These are phyloP conservation scores for Dysidea cf. avara DNA, from an alignment of 37 sponge, comb jelly and placozoan species.

Conservation along the genomic window DNA sequence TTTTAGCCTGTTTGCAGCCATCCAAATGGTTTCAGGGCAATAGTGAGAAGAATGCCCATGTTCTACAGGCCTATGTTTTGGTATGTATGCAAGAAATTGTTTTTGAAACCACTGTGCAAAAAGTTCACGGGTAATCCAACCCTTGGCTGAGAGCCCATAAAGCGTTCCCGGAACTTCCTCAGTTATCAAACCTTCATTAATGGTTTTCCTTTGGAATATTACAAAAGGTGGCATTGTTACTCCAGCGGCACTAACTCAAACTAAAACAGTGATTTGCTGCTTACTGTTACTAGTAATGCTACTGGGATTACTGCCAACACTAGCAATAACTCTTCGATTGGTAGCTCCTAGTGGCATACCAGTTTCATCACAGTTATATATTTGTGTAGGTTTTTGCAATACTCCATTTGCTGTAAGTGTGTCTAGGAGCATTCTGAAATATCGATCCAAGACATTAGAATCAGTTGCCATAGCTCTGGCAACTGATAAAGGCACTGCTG, in stretches of 20 bases:
- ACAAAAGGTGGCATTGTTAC: constrained; percentile 45
- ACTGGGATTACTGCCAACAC: not conserved
- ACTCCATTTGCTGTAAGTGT: constrained; percentile 14
- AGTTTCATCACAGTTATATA: constrained; percentile 42
- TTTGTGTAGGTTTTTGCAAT: constrained; percentile 6
- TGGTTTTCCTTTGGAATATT: constrained; percentile 25
- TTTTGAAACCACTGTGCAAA: constrained; percentile 42
- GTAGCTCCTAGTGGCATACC: constrained; percentile 16
- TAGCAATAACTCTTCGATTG: constrained; percentile 2
- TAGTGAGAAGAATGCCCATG: too few species aligned
- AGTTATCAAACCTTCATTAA: not conserved
- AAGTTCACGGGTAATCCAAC: constrained; percentile 42
- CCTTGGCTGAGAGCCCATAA: constrained; percentile 49
- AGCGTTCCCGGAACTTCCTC: constrained; percentile 57
- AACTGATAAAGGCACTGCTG: not conserved
- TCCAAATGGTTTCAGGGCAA: too few species aligned
- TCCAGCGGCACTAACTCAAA: constrained; percentile 45
- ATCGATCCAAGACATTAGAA: not conserved
- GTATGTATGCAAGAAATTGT: too few species aligned
- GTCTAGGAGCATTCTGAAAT: constrained; percentile 20
- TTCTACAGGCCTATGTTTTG: too few species aligned
- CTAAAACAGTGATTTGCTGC: constrained; percentile 56
- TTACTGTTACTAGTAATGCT: constrained; percentile 10
- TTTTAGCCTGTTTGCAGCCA: too few species aligned
- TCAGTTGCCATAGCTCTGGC: constrained; percentile 4